phyloP scores from a whole-genome alignment of 2,797 vertebrate species.

The Sebastes trivittatus region DNA sequence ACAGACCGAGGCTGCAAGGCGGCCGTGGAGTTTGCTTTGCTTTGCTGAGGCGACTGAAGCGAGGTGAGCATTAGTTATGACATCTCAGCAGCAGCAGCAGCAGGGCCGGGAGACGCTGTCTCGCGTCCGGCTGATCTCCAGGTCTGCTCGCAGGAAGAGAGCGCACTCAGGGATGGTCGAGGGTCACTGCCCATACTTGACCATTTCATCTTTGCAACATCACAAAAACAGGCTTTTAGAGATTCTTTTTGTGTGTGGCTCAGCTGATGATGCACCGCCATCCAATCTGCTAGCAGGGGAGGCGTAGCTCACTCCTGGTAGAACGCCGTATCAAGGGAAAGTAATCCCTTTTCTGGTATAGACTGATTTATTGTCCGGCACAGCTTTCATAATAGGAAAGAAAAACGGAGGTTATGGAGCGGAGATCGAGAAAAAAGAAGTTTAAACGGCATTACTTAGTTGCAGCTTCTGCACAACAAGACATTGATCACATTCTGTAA shows the following conservation, averaged over 20 bases:
- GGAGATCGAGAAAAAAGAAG: slow-evolving; percentile 42
- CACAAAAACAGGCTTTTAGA: slow-evolving; percentile 43
- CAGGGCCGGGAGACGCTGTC: neutral
- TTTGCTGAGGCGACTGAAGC: slow-evolving; percentile 23
- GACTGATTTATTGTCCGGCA: slow-evolving; percentile 58
- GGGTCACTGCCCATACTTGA: slow-evolving; percentile 58
- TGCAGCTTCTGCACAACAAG: slow-evolving; percentile 39
- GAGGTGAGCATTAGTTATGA: slow-evolving; percentile 49
- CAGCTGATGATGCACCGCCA: slow-evolving; percentile 31
- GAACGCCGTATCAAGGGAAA: neutral
- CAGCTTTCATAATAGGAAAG: slow-evolving; percentile 53
- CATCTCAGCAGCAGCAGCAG: slow-evolving; percentile 45
- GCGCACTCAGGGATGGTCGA: slow-evolving; percentile 19
- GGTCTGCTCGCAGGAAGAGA: neutral
- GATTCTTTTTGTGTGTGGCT: neutral
- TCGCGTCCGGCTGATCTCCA: slow-evolving; percentile 5
- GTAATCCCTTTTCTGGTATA: slow-evolving; percentile 29
- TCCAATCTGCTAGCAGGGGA: slow-evolving; percentile 26
- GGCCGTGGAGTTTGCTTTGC: neutral
- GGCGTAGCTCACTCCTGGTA: neutral
- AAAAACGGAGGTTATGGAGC: slow-evolving; percentile 48
- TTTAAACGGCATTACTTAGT: slow-evolving; percentile 50
- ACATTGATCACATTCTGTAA: slow-evolving; percentile 51
- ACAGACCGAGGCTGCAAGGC: neutral
- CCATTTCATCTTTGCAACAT: slow-evolving; percentile 44